A percentile compares a stretch with the other conserved stretches of the same genome.
phyloP scores from a whole-genome alignment of 2,888 invertebrate species.

The Oegoconia quadripuncta region DNA sequence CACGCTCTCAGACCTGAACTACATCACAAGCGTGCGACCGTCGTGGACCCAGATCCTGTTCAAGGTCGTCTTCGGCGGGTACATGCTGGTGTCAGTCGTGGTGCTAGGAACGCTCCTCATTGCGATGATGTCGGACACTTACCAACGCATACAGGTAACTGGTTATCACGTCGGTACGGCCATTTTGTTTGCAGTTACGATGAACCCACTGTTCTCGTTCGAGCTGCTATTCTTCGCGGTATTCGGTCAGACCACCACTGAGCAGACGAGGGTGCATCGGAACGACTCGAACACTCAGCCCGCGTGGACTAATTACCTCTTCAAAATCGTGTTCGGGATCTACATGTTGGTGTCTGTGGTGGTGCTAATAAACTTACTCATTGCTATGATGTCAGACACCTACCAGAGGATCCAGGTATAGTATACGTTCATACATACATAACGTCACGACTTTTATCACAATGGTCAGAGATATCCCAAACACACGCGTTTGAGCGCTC shows the following conservation, averaged over 20 bases:
- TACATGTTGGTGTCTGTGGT: slow-evolving; percentile 99
- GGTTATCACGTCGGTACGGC: too few relatives aligned
- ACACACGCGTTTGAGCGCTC: too few relatives aligned
- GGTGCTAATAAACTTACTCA: slow-evolving; percentile 98
- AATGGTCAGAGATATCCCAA: too few relatives aligned
- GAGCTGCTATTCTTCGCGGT: slow-evolving; percentile 99
- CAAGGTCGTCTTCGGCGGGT: slow-evolving; percentile 96
- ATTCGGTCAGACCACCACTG: slow-evolving; percentile 95
- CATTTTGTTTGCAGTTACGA: slow-evolving; percentile 91
- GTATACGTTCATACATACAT: slow-evolving; percentile 26
- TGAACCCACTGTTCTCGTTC: slow-evolving; percentile 95
- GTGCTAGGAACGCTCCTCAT: slow-evolving; percentile 99
- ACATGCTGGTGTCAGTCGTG: slow-evolving; percentile 98
- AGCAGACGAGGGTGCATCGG: slow-evolving; percentile 84
- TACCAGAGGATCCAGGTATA: slow-evolving; percentile 98
- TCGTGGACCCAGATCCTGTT: slow-evolving; percentile 92
- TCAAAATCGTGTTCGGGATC: slow-evolving; percentile 93
- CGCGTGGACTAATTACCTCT: slow-evolving; percentile 90
- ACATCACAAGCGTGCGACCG: slow-evolving; percentile 84
- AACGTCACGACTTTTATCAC: too few relatives aligned
- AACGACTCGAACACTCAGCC: slow-evolving; percentile 84
- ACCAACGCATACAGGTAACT: slow-evolving; percentile 98
- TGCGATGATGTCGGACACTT: slow-evolving; percentile 99
- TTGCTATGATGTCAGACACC: slow-evolving; percentile 99
- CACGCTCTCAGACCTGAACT: slow-evolving; percentile 90